Percentiles rank a stretch among this genome's conserved stretches.
These are phyloP conservation scores for Tragelaphus imberbis DNA, from an alignment of 2,113 vertebrate genomes.

Conservation along the genomic window DNA sequence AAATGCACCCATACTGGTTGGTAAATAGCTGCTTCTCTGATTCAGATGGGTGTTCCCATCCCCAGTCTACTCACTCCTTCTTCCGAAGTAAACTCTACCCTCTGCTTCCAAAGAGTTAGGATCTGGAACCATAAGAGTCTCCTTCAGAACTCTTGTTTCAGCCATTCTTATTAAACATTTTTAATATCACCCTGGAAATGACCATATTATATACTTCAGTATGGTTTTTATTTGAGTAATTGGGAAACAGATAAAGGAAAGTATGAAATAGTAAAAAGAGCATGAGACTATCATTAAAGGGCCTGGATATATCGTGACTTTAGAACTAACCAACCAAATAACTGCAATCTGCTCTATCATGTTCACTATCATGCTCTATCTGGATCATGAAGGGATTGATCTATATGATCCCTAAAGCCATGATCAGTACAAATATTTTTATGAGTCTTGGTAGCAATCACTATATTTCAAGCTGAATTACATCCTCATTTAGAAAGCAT, in stretches of 20 bases:
- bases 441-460: not conserved
- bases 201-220: not conserved
- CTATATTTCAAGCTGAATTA: not conserved
- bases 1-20: not conserved
- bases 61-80: not conserved
- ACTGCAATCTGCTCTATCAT: not conserved
- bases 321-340: not conserved
- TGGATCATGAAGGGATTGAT: not conserved
- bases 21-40: not conserved
- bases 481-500: not conserved
- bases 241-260: not conserved
- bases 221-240: constrained; percentile 15
- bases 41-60: not conserved
- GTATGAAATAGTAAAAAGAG: not conserved
- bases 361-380: not conserved
- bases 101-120: not conserved
- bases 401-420: not conserved
- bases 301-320: not conserved
- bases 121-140: not conserved
- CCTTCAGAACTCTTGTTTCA: not conserved
- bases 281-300: not conserved
- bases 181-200: not conserved
- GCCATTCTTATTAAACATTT: not conserved
- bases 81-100: not conserved
- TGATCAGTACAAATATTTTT: not conserved